Evolutionary conservation across 2,888 invertebrate species (phyloP).

Genomic region (Pelosia muscerda): DNA sequence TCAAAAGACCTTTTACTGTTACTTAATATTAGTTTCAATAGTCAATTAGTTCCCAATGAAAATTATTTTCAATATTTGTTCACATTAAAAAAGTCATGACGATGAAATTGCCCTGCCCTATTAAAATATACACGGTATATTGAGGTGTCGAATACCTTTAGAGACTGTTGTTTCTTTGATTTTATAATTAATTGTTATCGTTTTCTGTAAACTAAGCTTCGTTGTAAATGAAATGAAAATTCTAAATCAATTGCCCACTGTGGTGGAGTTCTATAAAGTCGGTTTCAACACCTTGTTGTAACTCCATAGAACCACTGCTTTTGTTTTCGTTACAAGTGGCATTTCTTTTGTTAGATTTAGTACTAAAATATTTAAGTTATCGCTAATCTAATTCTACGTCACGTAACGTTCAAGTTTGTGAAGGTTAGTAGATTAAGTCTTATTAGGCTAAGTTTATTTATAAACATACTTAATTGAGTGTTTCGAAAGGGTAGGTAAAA

Average conservation of each 20-base stretch:
- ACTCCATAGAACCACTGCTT: too few species aligned
- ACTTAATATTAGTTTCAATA: neutral
- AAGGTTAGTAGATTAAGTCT: neutral
- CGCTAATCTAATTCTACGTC: neutral
- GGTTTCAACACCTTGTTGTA: too few species aligned
- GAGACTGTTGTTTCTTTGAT: too few species aligned
- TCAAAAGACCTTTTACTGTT: neutral
- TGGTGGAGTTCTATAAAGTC: neutral
- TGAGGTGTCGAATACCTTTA: too few species aligned
- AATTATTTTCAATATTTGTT: too few species aligned
- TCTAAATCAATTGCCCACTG: neutral
- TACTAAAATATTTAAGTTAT: neutral
- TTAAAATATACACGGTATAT: too few species aligned
- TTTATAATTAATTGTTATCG: too few species aligned
- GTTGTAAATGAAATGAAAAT: neutral
- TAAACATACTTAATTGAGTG: neutral
- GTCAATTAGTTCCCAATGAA: too few species aligned
- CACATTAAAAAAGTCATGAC: too few species aligned
- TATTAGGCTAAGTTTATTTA: neutral
- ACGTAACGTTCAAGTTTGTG: neutral
- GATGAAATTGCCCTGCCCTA: too few species aligned
- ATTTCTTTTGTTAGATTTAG: neutral
- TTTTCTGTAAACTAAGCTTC: too few species aligned
- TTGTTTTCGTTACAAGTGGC: neutral
- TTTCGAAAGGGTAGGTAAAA: neutral